Evolutionary conservation across 30 jellyfish, hydroid and myxozoan species (phyloP).

Genomic region (Pelagia noctiluca): DNA sequence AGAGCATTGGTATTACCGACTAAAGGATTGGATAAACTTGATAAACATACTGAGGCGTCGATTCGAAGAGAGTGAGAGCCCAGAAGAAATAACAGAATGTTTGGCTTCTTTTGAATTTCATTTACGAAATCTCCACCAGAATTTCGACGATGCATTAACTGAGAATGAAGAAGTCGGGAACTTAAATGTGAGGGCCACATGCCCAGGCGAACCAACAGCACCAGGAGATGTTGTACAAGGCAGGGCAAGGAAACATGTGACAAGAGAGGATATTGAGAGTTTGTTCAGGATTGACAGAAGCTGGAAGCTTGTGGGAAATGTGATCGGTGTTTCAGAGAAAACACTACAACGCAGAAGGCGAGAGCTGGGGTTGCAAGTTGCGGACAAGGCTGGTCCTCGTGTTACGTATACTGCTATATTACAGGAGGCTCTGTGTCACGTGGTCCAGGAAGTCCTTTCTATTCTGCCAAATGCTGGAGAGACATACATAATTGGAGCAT

Average conservation of each 20-base stretch:
- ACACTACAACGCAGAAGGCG: constrained; percentile 38
- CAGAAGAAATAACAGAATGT: background rate
- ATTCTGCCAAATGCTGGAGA: constrained; percentile 58
- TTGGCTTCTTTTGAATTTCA: background rate
- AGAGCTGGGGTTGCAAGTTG: constrained; percentile 11
- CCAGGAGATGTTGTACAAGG: too few relatives aligned
- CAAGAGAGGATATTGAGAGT: constrained; percentile 15
- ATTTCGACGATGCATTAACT: background rate
- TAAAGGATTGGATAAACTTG: background rate
- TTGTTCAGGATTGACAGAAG: constrained; percentile 2
- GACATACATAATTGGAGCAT: constrained; percentile 43
- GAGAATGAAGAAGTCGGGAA: background rate
- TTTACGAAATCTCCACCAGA: background rate
- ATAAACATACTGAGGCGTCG: background rate
- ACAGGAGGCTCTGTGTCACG: constrained; percentile 15
- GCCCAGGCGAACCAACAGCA: too few relatives aligned
- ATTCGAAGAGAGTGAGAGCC: background rate
- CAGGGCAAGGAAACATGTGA: background rate
- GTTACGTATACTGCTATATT: constrained; percentile 12
- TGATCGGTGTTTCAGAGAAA: constrained; percentile 39
- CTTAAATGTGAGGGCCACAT: background rate
- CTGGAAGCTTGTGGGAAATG: constrained; percentile 32
- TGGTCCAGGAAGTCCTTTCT: constrained; percentile 9
- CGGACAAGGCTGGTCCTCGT: constrained; percentile 25
- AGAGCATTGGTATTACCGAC: constrained; percentile 10